Evolutionary conservation across 2,797 vertebrate species (phyloP), one percentile per base, ranked within the genome.

Genomic region (Typhlichthys eigenmanni): DNA sequence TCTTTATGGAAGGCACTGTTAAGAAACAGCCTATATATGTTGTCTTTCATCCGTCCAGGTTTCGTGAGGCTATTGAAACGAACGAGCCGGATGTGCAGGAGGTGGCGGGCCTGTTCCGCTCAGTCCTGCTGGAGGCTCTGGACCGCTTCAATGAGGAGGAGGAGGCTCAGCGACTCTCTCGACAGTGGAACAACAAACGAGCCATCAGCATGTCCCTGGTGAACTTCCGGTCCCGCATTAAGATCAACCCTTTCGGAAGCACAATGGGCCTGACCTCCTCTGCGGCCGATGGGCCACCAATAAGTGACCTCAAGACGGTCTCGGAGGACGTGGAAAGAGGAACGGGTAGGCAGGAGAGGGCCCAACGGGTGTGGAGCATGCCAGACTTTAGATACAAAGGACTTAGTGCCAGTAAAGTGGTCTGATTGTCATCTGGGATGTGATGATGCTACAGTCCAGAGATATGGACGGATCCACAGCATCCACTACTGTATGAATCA

Each of bases 171-270:
- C 94, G 91, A 56, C 92, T 98, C 47, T 72, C 94, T 2, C 90
- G 87, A 51, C 97, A 98, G 75, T 98, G 96, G 96, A 95, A 91
- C 91, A 93, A 92, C 89, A 95, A 87, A 78, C 94, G 94, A 10
- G 89, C 93, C 67, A 83, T 92, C 81, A 94, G 93, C 85, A 80
- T 93, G 71, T 95, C 95, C 13, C 89, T 96, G 66, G 76, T 93
- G 49, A 92, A 92, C 7, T 96, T 98, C 84, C 93, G 91, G 79
- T 92, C 95, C 7, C 92, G 95, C 4, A 89, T 95, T 72, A 94
- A 93, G 87, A 97, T 99, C 81, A 94, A 93, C 58, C 97, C 97
- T 0, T 97, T 98, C 17, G 93, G 94, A 64, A 96, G 95, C 84
- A 92, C 95, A 1, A 92, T 93, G 80, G 94, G 91, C 68, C 94